Conservation (phyloP, 1,140 invertebrate genomes). For the Spodoptera litura region DNA sequence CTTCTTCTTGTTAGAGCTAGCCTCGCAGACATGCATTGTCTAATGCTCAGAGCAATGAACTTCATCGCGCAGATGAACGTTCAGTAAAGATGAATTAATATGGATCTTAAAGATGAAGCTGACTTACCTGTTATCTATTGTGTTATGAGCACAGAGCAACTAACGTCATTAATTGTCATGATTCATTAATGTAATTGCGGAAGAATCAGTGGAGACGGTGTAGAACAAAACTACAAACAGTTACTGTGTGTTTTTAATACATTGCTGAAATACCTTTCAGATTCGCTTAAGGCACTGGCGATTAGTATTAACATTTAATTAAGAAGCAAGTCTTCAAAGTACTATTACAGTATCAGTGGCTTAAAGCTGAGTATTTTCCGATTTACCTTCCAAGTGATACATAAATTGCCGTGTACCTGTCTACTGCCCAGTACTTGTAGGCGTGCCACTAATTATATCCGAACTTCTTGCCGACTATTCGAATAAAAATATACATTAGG, state of each 20-base stretch:
- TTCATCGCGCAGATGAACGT: background rate
- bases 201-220: no score
- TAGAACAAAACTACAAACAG: no score
- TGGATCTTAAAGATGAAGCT: no score
- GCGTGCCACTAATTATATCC: constrained; percentile 18
- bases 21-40: constrained; percentile 4
- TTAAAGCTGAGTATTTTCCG: background rate
- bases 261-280: no score
- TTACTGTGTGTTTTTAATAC: no score
- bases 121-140: no score
- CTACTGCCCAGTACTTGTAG: background rate
- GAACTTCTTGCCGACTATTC: constrained; percentile 17
- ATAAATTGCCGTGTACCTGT: background rate
- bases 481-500: constrained; percentile 31
- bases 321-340: background rate
- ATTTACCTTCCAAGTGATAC: background rate
- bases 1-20: constrained; percentile 25
- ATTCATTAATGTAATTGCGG: no score
- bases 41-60: constrained; percentile 10
- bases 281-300: no score
- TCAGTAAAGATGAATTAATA: constrained; percentile 7
- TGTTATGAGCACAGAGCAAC: no score
- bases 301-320: no score
- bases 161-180: no score
- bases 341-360: background rate